phyloP scores from a whole-genome alignment of 1,140 invertebrate genomes.

The Ridgeia piscesae region DNA sequence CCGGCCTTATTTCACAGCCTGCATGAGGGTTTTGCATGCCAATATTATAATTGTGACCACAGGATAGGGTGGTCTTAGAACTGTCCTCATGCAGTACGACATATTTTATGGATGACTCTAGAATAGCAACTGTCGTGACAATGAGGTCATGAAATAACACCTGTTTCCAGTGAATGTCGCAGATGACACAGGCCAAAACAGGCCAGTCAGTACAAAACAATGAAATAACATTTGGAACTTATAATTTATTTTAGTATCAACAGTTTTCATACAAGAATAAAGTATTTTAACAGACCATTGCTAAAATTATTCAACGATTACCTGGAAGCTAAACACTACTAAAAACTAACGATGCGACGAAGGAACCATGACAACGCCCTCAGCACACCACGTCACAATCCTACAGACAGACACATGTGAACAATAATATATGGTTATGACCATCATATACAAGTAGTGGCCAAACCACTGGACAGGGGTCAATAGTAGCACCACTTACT shows the following conservation, averaged over 20 bases:
- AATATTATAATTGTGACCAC: too few relatives aligned
- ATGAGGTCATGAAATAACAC: not conserved
- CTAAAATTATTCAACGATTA: slow-evolving; percentile 6
- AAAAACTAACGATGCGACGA: not conserved
- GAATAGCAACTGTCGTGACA: too few relatives aligned
- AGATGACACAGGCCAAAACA: too few relatives aligned
- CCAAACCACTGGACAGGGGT: not conserved
- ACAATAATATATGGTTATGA: not conserved
- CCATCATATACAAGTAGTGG: not conserved
- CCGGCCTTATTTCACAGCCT: too few relatives aligned
- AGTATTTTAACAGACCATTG: slow-evolving; percentile 6
- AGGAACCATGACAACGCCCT: not conserved
- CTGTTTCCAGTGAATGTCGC: not conserved
- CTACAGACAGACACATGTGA: not conserved
- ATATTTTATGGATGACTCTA: too few relatives aligned
- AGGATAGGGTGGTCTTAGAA: too few relatives aligned
- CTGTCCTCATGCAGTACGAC: too few relatives aligned
- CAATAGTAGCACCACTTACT: not conserved
- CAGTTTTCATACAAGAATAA: slow-evolving; percentile 6
- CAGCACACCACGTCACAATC: not conserved
- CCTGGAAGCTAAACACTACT: not conserved
- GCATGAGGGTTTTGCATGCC: too few relatives aligned
- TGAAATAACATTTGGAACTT: not conserved
- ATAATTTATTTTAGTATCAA: slow-evolving; percentile 7
- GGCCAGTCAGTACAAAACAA: not conserved